These are phyloP conservation scores for Drymodes brunneopygia DNA, from an alignment of 2,113 vertebrate species.

Conservation along the genomic window DNA sequence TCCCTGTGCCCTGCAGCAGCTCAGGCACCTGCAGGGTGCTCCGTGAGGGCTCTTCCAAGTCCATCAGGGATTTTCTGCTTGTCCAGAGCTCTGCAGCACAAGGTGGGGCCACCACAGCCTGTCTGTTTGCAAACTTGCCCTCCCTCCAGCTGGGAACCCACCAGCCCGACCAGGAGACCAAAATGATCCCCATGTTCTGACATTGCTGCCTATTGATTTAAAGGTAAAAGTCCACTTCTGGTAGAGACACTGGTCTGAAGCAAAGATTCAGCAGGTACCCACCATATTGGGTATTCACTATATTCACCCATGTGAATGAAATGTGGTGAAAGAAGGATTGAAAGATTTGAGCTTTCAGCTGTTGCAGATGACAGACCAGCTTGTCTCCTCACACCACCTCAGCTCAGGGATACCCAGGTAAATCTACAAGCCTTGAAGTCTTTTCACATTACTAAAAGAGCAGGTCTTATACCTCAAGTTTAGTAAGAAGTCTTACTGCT, in stretches of 20 bases:
- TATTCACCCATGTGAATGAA: not conserved
- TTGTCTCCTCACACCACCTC: not conserved
- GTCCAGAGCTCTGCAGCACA: not conserved
- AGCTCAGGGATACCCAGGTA: not conserved
- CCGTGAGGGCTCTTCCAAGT: accelerated
- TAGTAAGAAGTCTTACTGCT: not conserved
- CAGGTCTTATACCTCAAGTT: not conserved
- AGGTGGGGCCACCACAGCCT: not conserved
- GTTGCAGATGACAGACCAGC: not conserved
- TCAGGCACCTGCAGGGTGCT: not conserved
- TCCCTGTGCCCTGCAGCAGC: not conserved
- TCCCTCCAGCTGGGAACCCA: not conserved
- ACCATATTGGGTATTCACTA: not conserved
- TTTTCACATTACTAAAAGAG: not conserved
- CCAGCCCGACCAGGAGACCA: not conserved
- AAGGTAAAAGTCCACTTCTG: not conserved
- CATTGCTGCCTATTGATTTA: not conserved
- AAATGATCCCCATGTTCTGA: not conserved
- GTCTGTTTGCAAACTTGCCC: not conserved
- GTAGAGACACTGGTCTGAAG: not conserved
- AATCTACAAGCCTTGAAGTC: not conserved
- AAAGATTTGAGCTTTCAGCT: not conserved
- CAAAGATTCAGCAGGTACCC: not conserved
- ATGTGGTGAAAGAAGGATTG: not conserved
- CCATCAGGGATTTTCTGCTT: not conserved